These are phyloP conservation scores for Noctua comes DNA, from an alignment of 2,888 invertebrate species.

Conservation along the genomic window DNA sequence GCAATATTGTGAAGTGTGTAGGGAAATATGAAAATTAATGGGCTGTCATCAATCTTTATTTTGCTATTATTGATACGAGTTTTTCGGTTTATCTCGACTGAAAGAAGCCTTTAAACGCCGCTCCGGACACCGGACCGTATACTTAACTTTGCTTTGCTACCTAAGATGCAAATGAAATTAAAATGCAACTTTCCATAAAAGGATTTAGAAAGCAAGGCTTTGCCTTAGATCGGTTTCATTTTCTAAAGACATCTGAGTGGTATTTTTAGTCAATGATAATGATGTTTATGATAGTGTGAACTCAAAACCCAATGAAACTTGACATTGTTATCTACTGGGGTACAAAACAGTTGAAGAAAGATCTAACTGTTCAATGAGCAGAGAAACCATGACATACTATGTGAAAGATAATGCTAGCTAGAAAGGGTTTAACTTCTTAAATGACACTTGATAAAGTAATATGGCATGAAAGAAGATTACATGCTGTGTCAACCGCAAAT, in stretches of 20 bases:
- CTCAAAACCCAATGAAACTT: not conserved
- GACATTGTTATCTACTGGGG: not conserved
- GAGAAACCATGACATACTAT: not conserved
- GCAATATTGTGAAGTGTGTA: not conserved
- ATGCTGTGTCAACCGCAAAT: not conserved
- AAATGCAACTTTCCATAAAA: not conserved
- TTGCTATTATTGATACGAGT: not conserved
- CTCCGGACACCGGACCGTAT: not conserved
- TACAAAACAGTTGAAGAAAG: not conserved
- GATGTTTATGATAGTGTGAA: not conserved
- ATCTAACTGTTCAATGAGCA: not conserved
- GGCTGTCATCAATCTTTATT: not conserved
- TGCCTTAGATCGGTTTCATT: not conserved
- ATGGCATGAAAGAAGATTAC: too few relatives aligned
- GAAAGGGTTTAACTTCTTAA: not conserved
- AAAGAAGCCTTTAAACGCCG: not conserved
- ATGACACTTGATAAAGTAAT: not conserved
- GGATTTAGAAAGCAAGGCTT: not conserved
- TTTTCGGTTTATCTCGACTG: not conserved
- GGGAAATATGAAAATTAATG: not conserved
- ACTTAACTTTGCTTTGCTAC: not conserved
- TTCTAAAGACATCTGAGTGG: not conserved
- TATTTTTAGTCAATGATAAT: not conserved
- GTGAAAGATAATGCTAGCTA: not conserved
- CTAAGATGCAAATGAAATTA: not conserved